Conservation (phyloP, 2,888 invertebrate genomes). For the Ptilodon capucinus region DNA sequence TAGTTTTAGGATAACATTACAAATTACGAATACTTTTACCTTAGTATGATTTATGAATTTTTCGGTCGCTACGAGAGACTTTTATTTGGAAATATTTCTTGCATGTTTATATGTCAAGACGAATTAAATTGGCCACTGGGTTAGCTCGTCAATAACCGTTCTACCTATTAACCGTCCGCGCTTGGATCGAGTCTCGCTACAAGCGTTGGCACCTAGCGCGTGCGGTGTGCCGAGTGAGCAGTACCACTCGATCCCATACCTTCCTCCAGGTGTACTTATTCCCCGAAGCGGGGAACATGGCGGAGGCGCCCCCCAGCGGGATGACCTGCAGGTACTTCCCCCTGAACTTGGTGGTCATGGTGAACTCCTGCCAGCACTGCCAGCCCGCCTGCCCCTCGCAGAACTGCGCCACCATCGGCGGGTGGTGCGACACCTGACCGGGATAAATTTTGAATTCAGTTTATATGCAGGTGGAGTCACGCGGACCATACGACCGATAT, state of each 20-base stretch:
- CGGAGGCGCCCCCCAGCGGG: constrained; percentile 88
- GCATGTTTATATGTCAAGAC: too few species aligned
- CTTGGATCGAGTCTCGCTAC: not conserved
- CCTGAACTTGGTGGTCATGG: constrained; percentile 99
- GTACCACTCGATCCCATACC: constrained; percentile 50
- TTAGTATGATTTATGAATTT: too few species aligned
- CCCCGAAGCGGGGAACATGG: constrained; percentile 85
- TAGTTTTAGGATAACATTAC: too few species aligned
- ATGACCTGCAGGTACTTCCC: constrained; percentile 98
- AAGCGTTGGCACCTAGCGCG: not conserved
- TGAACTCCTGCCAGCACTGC: constrained; percentile 99
- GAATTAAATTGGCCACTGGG: not conserved
- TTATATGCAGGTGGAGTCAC: too few species aligned
- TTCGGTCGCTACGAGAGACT: too few species aligned
- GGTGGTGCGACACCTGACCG: constrained; percentile 95
- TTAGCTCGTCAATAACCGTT: not conserved
- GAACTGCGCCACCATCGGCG: constrained; percentile 98
- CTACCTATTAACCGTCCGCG: not conserved
- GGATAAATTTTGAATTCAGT: constrained; percentile 30
- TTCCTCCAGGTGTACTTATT: constrained; percentile 99
- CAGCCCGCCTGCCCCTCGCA: constrained; percentile 94
- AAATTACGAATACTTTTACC: too few species aligned
- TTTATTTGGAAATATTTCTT: too few species aligned
- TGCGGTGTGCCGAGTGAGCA: too few species aligned
- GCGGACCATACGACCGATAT: too few species aligned